Conservation (phyloP, 1,140 invertebrate species). For the Hirudo medicinalis region DNA sequence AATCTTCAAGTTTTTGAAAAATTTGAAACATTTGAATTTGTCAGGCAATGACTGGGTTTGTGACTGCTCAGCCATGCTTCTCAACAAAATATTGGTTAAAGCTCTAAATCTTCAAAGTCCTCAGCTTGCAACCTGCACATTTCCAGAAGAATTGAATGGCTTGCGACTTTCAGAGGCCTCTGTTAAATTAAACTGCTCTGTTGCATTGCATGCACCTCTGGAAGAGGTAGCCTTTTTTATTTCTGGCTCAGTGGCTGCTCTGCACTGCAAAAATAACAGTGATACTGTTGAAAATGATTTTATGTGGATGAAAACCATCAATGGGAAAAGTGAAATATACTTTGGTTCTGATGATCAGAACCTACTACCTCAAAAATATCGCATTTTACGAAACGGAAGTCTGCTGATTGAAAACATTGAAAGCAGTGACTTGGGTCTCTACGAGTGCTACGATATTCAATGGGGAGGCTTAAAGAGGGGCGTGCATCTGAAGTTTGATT, state of each 20-base stretch:
- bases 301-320: background rate
- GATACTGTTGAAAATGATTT: background rate
- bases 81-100: background rate
- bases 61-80: background rate
- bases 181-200: background rate
- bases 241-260: background rate
- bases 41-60: background rate
- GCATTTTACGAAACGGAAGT: conserved; percentile 53
- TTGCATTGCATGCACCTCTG: background rate
- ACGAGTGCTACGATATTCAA: conserved; percentile 2
- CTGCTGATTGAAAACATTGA: conserved; percentile 53
- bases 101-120: background rate
- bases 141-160: background rate
- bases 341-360: background rate
- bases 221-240: background rate
- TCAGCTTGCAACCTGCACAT: background rate
- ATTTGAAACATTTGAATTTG: background rate
- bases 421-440: conserved; percentile 34
- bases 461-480: background rate
- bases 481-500: conserved; percentile 47
- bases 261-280: background rate
- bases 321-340: background rate
- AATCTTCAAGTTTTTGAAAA: background rate
- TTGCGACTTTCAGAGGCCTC: too few species aligned
- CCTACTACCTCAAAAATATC: background rate